phyloP scores from a whole-genome alignment of 2,797 vertebrate genomes.

The Sarcoramphus papa region DNA sequence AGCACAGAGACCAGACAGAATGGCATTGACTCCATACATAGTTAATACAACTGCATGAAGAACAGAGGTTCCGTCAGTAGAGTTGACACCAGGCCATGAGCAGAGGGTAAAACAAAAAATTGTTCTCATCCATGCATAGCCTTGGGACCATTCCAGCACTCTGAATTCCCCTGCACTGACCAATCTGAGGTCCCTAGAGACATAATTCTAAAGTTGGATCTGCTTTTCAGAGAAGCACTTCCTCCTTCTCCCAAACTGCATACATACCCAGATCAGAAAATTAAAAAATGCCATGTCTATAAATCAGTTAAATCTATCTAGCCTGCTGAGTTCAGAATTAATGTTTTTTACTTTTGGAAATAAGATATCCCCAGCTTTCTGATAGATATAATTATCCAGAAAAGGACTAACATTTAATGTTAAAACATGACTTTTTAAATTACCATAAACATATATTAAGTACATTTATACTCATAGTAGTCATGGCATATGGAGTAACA shows the following conservation, averaged over 20 bases:
- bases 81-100: neutral
- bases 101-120: neutral
- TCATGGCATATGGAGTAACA: neutral
- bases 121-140: neutral
- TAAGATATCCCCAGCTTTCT: neutral
- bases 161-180: neutral
- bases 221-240: neutral
- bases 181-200: neutral
- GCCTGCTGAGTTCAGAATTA: neutral
- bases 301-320: neutral
- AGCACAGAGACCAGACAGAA: neutral
- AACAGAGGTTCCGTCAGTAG: neutral
- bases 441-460: neutral
- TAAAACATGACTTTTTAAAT: neutral
- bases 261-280: neutral
- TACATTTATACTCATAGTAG: neutral
- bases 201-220: neutral
- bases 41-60: neutral
- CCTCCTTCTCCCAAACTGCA: neutral
- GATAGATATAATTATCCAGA: neutral
- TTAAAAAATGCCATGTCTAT: neutral
- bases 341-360: neutral
- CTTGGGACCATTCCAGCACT: neutral
- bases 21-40: neutral
- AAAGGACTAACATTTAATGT: neutral